Conservation (phyloP, 1,140 invertebrate genomes). For the Nasonia longicornis region DNA sequence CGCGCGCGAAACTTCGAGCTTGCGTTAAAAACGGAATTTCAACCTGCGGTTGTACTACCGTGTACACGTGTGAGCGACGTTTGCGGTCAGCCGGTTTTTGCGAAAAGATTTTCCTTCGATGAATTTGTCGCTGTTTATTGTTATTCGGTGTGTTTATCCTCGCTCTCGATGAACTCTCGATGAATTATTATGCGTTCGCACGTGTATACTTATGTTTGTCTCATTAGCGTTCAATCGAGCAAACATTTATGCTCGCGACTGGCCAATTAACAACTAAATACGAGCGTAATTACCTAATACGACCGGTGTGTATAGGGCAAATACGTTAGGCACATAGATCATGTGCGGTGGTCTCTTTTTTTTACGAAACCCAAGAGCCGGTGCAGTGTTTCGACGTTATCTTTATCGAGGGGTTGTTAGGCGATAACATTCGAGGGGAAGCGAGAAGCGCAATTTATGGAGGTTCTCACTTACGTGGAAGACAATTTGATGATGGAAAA, state of each 20-base stretch:
- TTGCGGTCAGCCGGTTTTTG: background rate
- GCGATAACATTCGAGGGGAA: too few relatives aligned
- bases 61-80: background rate
- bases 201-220: background rate
- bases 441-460: too few relatives aligned
- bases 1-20: background rate
- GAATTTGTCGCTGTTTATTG: too few relatives aligned
- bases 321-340: background rate
- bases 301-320: background rate
- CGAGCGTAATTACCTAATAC: background rate
- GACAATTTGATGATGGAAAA: conserved; percentile 40
- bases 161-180: too few relatives aligned
- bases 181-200: background rate
- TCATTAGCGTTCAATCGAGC: background rate
- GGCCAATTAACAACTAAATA: background rate
- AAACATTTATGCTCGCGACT: background rate
- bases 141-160: background rate
- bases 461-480: conserved; percentile 48
- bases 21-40: background rate
- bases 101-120: background rate
- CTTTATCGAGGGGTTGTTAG: too few relatives aligned
- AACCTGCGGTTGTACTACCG: background rate
- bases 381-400: too few relatives aligned
- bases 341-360: too few relatives aligned
- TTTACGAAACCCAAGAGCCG: too few relatives aligned